Evolutionary conservation across 23 tunicate species (phyloP).

Genomic region (Phallusia fumigata): DNA sequence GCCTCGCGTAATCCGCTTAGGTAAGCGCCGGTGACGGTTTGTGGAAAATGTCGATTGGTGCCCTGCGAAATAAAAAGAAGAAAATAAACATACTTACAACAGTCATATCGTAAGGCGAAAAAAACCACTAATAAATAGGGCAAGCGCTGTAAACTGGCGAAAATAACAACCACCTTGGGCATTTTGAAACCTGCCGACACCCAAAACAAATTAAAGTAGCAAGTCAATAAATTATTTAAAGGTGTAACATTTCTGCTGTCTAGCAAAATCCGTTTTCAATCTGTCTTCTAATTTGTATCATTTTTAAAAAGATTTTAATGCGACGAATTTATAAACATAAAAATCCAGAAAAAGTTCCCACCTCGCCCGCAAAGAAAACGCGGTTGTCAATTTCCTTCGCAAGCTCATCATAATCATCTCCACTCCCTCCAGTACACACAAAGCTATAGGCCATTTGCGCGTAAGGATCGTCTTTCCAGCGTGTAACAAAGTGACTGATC

Average conservation of each 20-base stretch:
- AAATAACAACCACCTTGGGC: no score
- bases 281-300: no score
- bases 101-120: no score
- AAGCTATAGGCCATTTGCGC: slow-evolving; percentile 90
- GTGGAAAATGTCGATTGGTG: slow-evolving; percentile 92
- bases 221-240: no score
- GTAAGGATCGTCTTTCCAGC: slow-evolving; percentile 79
- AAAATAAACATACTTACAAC: background rate
- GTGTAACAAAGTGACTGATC: slow-evolving; percentile 54
- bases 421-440: slow-evolving; percentile 65
- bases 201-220: no score
- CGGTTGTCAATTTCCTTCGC: slow-evolving; percentile 53
- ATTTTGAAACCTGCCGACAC: no score
- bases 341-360: background rate
- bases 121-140: no score
- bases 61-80: slow-evolving; percentile 38
- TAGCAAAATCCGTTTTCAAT: no score
- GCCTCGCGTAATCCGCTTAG: slow-evolving; percentile 88
- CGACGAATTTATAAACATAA: no score
- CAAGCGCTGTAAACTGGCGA: no score
- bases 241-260: no score
- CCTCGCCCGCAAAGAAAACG: slow-evolving; percentile 91
- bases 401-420: slow-evolving; percentile 81
- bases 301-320: no score
- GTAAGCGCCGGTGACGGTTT: slow-evolving; percentile 93